Base-by-base conservation (phyloP, 2,113 vertebrate species). In the Chaenogobius annularis region DNA sequence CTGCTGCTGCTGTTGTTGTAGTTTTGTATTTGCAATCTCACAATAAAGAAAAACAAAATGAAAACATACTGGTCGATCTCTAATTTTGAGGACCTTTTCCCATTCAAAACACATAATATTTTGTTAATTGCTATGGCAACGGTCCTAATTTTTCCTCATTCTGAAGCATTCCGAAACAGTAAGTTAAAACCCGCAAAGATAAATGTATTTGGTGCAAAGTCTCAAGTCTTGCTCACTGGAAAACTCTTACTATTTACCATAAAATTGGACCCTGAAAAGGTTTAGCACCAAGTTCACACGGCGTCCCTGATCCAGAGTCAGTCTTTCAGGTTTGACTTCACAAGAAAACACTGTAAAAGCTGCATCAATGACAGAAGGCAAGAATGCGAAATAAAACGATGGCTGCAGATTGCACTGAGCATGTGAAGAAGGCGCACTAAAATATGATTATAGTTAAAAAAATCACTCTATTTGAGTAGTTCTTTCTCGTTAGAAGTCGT, bases 271-370 rank as follows among this genome's bases (percentile, higher is more conserved):
- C 69, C 75, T 79, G 77, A 74, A 78, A 61, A 74, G 66, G 78
- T 72, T 83, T 78, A 83, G 88, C 85, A 87, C 83, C 84, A 58
- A 63, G 23, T 59, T 71, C 48, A 71, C 73, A 77, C 54, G 73
- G 64, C 78, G 78, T 63, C 43, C 72, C 70, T 73, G 83, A 84
- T 79, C 82, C 86, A 55, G 82, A 85, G 75, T 73, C 87, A 77
- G 87, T 73, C 71, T 70, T 69, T 17, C 54, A n/a, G 17, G 19
- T 58, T 26, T 40, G 3, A 19, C 22, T 58, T n/a, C 15, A 63
- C 61, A 12, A 47, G 7, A 47, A 70, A 50, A 10, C 50, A n/a
- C 31, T 54, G 17, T 17, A 1, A 55, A 13, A 14, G 52, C 22
- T 20, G 10, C 54, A 20, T 20, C 62, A 19, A 55, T 9, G 17